Base-by-base conservation (phyloP, 2,113 vertebrate genomes). In the Pluvianellus socialis region DNA sequence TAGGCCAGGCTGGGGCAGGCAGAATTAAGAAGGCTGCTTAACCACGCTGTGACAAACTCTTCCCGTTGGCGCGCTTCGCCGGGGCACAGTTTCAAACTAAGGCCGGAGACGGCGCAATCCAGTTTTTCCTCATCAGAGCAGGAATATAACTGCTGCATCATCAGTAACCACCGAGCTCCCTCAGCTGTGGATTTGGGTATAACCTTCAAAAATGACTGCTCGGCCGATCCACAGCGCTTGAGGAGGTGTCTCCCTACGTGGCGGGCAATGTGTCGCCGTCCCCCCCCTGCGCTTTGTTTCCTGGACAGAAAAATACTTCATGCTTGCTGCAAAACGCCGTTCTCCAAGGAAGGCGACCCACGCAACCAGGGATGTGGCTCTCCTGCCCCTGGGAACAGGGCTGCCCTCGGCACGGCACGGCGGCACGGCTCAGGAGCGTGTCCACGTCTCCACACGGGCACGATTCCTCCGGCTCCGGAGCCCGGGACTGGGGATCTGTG, bases 381-480 rank as follows among this genome's bases (percentile, higher is more conserved):
- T 33, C 38, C 63, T 22, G 56, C 44, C 50, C 44, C 74, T 67
- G 63, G 47, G 40, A 76, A 61, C 0, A 12, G 7, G 40, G 10
- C 68, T 23, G 55, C 3, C 1, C 35, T 28, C 12, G 38, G 58
- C 47, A 15, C 26, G 9, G 44, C 27, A 11, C 32, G 3, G 53
- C n/a, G 6, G 8, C 38, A 7, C 4, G 3, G 17, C 82, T n/a
- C 1, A 32, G 33, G 58, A 58, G n/a, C 38, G 27, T 7, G 17
- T 23, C 35, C 65, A 5, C 24, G 8, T 9, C 73, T 28, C 65
- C 42, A 5, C n/a, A 10, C 0, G 10, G 80, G 10, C 1, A 4
- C 6, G 30, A 15, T 28, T 21, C 28, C 68, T 6, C 68, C 2
- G 17, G 55, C 59, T 53, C 45, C 5, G 58, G 18, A 44, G 32